phyloP scores from a whole-genome alignment of 2,113 vertebrate genomes.

The Gadus chalcogrammus region DNA sequence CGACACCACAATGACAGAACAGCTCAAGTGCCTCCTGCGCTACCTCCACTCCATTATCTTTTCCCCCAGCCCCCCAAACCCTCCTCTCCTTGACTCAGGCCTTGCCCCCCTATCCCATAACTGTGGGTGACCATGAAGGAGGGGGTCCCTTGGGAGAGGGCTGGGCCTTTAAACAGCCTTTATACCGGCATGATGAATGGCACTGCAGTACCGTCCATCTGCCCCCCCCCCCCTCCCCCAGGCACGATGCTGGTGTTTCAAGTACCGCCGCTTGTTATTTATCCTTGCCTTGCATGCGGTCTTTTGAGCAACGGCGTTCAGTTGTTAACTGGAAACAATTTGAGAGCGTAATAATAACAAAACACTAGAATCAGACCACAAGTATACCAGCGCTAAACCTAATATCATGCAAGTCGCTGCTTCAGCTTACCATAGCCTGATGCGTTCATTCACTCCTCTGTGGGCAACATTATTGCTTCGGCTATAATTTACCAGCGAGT shows the following conservation, averaged over 20 bases:
- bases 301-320: no score
- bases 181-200: slow-evolving; percentile 58
- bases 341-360: no score
- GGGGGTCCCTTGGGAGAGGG: slow-evolving; percentile 45
- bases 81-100: slow-evolving; percentile 12
- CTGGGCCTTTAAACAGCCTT: slow-evolving; percentile 62
- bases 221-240: slow-evolving; percentile 46
- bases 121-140: slow-evolving; percentile 59
- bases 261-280: no score
- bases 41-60: slow-evolving; percentile 24
- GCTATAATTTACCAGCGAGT: no score
- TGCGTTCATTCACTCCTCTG: no score
- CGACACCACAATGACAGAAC: neutral
- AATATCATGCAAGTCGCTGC: no score
- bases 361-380: no score
- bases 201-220: slow-evolving; percentile 3
- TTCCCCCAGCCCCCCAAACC: neutral
- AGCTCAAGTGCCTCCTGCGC: neutral
- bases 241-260: slow-evolving; percentile 19
- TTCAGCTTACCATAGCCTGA: no score
- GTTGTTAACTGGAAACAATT: no score
- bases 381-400: no score
- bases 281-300: no score
- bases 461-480: no score
- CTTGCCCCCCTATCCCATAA: slow-evolving; percentile 43